These are phyloP conservation scores for Drepana falcataria DNA, from an alignment of 2,888 invertebrate species.

Conservation along the genomic window DNA sequence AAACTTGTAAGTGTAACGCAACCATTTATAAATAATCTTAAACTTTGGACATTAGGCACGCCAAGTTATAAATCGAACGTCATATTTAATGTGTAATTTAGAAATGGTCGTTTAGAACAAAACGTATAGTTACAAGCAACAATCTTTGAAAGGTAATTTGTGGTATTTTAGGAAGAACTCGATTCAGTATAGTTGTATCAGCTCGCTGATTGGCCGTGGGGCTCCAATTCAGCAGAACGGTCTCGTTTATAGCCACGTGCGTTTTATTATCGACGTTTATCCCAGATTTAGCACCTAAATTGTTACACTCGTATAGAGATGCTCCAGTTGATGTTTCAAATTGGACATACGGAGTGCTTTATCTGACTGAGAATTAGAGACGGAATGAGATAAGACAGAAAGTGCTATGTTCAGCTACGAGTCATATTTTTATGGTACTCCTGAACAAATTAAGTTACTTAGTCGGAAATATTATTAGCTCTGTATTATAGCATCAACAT, in stretches of 20 bases:
- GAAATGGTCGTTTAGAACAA: slow-evolving; percentile 3
- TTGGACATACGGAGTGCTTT: not conserved
- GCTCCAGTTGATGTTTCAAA: not conserved
- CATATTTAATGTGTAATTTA: not conserved
- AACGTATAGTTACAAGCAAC: slow-evolving; percentile 1
- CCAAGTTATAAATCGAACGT: slow-evolving; percentile 1
- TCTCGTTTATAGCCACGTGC: slow-evolving; percentile 46
- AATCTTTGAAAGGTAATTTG: slow-evolving; percentile 5
- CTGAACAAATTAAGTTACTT: no score
- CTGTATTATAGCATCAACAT: no score
- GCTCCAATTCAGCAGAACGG: slow-evolving; percentile 40
- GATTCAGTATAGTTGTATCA: slow-evolving; percentile 28
- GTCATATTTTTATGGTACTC: no score
- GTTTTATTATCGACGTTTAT: slow-evolving; percentile 51
- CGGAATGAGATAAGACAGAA: no score
- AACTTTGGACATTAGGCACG: not conserved
- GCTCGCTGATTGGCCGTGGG: slow-evolving; percentile 39
- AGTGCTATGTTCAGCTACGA: no score
- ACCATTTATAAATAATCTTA: not conserved
- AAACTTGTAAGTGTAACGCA: not conserved
- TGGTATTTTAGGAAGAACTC: slow-evolving; percentile 19
- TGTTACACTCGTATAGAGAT: not conserved
- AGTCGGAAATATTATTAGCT: no score
- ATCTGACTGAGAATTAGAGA: not conserved
- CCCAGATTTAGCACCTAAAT: slow-evolving; percentile 24